phyloP scores from a whole-genome alignment of 2,113 vertebrate genomes.

The Oophaga pumilio region DNA sequence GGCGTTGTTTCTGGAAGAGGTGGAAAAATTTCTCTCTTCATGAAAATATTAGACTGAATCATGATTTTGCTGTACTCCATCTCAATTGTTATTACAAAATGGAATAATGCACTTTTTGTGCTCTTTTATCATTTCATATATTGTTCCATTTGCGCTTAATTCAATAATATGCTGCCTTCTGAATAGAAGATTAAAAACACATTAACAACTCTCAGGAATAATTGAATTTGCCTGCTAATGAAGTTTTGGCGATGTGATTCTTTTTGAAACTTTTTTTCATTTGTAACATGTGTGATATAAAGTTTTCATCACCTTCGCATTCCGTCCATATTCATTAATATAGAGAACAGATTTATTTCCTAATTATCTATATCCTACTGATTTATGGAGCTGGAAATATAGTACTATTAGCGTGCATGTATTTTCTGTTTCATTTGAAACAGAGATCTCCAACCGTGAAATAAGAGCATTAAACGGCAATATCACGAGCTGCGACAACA shows the following conservation, averaged over 20 bases:
- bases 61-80: too few species aligned
- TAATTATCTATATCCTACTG: constrained; percentile 9
- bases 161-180: too few species aligned
- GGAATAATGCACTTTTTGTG: too few species aligned
- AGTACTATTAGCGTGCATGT: constrained; percentile 4
- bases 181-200: too few species aligned
- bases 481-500: constrained; percentile 38
- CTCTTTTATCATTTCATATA: too few species aligned
- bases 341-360: not conserved
- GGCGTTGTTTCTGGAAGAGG: too few species aligned
- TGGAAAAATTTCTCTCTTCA: too few species aligned
- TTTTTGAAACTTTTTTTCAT: not conserved
- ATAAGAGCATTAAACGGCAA: constrained; percentile 49
- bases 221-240: not conserved
- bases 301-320: not conserved
- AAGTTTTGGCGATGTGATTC: not conserved
- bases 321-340: not conserved
- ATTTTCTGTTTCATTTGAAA: constrained; percentile 40
- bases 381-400: constrained; percentile 25
- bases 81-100: too few species aligned
- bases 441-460: constrained; percentile 33
- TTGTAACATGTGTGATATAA: not conserved
- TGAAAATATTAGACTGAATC: too few species aligned
- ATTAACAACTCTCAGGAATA: not conserved
- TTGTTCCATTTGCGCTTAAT: too few species aligned